Base-by-base conservation (phyloP, 1,140 invertebrate genomes). In the Panagrolaimus sp. region DNA sequence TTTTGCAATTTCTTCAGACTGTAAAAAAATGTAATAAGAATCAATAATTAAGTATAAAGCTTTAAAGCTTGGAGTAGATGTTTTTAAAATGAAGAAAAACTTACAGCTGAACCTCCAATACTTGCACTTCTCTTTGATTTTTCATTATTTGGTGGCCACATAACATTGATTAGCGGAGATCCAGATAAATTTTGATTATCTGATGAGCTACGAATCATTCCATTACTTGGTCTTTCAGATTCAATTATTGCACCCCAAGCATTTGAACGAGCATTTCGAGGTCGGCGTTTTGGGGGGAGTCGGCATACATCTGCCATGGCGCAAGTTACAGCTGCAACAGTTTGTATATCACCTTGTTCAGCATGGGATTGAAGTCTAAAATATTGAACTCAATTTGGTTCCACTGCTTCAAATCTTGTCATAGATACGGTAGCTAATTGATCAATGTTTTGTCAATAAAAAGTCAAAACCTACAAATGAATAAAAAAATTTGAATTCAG, bases 1-100 rank as follows among this genome's bases (percentile, higher is more conserved):
- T 57, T 57, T 57, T 16, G 27, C 51, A 20, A 57, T 57, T 57
- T 57, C 51, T 11, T 20, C 51, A 27, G 51, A 57, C 51, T 57
- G 51, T 20, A 57, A 57, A n/a, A 27, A 57, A 4, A 57, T n/a
- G n/a, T n/a, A n/a, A n/a, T 8, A 57, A 27, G 8, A 57, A 57
- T 20, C 9, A 1, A 23, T 25, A 57, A 57, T 4, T 11, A 1
- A n/a, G 0, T 57, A 23, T 20, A 20, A 57, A 57, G n/a, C 7
- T 38, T 2, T 57, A 20, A 27, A 57, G 20, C 9, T 25, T 51
- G 48, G 14, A 20, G 9, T 8, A 51, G 20, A 8, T 25, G 20
- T 38, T 38, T 38, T 11, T 57, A 16, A 57, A 57, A 27, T 4
- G 11, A 16, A 16, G 14, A 57, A 25, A 57, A 57, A 57, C 51